Base-by-base conservation (phyloP, 1,140 invertebrate species). In the Hyles euphorbiae region DNA sequence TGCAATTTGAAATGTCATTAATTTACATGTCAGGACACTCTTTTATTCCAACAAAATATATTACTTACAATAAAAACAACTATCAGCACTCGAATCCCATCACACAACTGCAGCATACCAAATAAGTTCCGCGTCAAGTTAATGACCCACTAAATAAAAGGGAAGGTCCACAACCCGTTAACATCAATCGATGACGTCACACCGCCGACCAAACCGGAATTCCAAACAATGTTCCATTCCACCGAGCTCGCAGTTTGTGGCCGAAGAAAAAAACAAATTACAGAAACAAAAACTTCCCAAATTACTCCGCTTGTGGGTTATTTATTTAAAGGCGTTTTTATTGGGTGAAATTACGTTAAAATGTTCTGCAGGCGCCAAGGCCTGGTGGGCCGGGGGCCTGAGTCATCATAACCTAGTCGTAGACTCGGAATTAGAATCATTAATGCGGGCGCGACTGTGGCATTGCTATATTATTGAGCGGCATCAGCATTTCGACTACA, bases 151-250 rank as follows among this genome's bases (percentile, higher is more conserved):
- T 40, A 8, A 40, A 8, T 40, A 40, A 40, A 40, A 40, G 36
- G 36, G 36, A 40, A 40, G 36, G 36, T 40, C 8, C 36, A 40
- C 36, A 40, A 40, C 36, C 36, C 36, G 36, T 40, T 40, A 40
- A 67, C 60, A 45, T 34, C 47, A 10, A 46, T 12, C 11, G 50
- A 57, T 62, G 65, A 67, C 54, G 57, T 62, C 60, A 67, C 43
- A 46, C 40, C 47, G 48, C 53, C 57, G 60, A 56, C 52, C 55
- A 52, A 58, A 60, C 57, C 58, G 45, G 53, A 59, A 66, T 58
- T 34, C 36, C 63, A 61, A 56, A 58, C 45, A 61, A 60, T 57
- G 53, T 59, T 56, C 57, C 48, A 52, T 50, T 53, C 56, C 45
- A 45, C 57, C 11, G 7, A 22, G n/a, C 40, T 11, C 43, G 43